Evolutionary conservation across 2,888 invertebrate genomes (phyloP), one percentile per base, ranked within the genome.

Genomic region (Sphaerophoria rueppellii): DNA sequence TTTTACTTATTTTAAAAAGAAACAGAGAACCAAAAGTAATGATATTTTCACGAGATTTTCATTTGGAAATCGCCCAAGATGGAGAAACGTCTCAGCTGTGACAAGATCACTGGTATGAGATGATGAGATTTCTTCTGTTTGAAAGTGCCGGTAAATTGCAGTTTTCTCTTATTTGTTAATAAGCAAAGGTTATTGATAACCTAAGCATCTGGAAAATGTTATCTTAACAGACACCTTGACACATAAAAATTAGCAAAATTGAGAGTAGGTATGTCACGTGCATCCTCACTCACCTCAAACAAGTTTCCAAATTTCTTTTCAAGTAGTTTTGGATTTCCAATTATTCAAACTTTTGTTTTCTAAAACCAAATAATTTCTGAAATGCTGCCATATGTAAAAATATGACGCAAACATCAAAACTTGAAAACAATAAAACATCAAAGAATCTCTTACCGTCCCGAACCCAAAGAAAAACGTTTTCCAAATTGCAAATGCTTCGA

Each of bases 351-450:
- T 48, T 48, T 40, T 24, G 11, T 24, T 71, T 40, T 71, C 34
- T 24, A 16, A 9, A 35, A 24, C 50, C 11, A 34, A 72, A 50
- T 52, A 43, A 69, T 60, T 72, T 71, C 14, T 73, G 69, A 77
- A 76, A 63, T 60, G 73, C 14, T 81, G 70, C 61, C 73, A 85
- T 77, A 57, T 73, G 76, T 11, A 70, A 63, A 85, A 72, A 67
- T 71, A 70, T 60, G 16, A 58, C 58, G 24, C 63, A 35, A 46
- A 35, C 58, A 24, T 24, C 24, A 11, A 14, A 65, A 34, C 16
- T 52, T 69, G 67, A 55, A 57, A 24, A 24, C 24, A 24, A 24
- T 24, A 24, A 57, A 75, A 73, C 72, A 69, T 77, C 82, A 82
- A 82, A 82, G 67, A 50, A 2, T 16, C 57, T 69, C 72, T 69